Percentiles rank a stretch among this genome's conserved stretches.
Conservation (phyloP, 2,888 invertebrate genomes). For the Lithophane semibrunnea region DNA sequence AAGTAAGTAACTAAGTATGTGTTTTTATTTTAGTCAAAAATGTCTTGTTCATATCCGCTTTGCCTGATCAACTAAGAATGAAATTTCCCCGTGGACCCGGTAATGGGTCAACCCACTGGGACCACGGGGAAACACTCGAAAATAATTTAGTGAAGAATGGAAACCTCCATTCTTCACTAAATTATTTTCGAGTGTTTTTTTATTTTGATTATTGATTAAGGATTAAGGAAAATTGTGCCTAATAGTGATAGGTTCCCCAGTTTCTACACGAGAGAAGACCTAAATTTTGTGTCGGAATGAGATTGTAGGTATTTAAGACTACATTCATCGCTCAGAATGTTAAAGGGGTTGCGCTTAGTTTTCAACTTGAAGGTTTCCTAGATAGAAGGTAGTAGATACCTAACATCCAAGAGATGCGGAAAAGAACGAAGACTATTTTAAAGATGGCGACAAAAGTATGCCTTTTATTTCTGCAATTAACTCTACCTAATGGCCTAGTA, state of each 20-base stretch:
- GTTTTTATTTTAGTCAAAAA: conserved; percentile 1
- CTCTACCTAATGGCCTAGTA: conserved; percentile 12
- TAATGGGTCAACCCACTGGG: too few relatives aligned
- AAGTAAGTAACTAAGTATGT: too few relatives aligned
- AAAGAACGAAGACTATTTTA: conserved; percentile 1
- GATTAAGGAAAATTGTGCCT: neutral
- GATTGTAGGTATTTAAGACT: neutral
- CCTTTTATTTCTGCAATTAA: conserved; percentile 32
- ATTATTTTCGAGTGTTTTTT: too few relatives aligned
- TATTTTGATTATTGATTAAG: too few relatives aligned
- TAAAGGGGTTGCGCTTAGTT: too few relatives aligned
- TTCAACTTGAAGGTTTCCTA: too few relatives aligned
- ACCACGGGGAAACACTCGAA: too few relatives aligned
- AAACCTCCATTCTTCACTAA: too few relatives aligned
- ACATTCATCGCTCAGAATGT: too few relatives aligned
- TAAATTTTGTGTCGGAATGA: too few relatives aligned
- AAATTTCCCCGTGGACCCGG: too few relatives aligned
- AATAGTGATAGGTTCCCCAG: neutral
- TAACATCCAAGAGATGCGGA: conserved; percentile 13
- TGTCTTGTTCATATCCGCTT: neutral
- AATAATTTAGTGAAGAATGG: neutral
- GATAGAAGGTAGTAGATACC: too few relatives aligned
- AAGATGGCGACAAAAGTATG: conserved; percentile 2
- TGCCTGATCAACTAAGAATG: neutral
- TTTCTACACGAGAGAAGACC: neutral